phyloP scores from a whole-genome alignment of 2,113 vertebrate genomes.

The Psilopsiagon aurifrons region DNA sequence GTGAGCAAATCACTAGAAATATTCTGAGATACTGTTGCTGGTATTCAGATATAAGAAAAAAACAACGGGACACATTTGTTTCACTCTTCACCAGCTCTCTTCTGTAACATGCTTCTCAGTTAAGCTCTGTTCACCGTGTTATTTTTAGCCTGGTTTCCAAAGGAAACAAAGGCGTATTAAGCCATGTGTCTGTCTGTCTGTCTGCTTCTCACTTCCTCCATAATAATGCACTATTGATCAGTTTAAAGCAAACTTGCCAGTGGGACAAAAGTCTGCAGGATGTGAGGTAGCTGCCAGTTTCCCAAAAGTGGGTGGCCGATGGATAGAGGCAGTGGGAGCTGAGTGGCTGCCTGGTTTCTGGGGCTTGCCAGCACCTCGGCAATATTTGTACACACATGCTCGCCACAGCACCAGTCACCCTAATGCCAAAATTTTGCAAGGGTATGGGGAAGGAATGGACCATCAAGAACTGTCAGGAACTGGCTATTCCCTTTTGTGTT shows the following conservation, averaged over 20 bases:
- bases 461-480: not conserved
- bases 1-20: not conserved
- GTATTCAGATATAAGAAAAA: not conserved
- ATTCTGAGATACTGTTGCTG: not conserved
- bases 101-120: not conserved
- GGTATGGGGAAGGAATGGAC: not conserved
- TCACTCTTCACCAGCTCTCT: not conserved
- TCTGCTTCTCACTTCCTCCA: not conserved
- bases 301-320: not conserved
- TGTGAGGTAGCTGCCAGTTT: not conserved
- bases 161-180: not conserved
- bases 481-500: not conserved
- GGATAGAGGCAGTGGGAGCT: not conserved
- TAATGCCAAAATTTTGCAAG: not conserved
- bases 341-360: not conserved
- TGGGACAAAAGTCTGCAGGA: not conserved
- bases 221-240: not conserved
- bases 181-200: not conserved
- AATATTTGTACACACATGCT: not conserved
- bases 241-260: not conserved
- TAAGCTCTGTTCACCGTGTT: not conserved
- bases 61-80: not conserved
- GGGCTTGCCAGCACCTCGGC: not conserved
- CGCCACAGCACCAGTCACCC: accelerated
- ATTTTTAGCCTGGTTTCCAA: constrained; percentile 40